Evolutionary conservation across 1,140 invertebrate genomes (phyloP).

Genomic region (Aphis gossypii): DNA sequence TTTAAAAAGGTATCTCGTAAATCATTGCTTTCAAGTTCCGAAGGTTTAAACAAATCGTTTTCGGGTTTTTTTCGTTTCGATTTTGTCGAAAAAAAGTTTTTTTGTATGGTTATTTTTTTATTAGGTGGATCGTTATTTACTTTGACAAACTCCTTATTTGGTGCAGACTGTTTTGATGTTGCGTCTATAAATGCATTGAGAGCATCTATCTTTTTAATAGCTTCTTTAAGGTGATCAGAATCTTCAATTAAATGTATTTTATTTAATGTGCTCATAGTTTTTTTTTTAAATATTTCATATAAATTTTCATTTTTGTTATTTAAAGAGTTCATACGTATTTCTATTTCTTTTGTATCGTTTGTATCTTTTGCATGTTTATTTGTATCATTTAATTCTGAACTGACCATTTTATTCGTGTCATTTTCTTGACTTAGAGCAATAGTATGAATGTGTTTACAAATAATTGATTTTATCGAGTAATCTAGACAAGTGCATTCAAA

Average conservation of each 20-base stretch:
- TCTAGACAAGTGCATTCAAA: too few species aligned
- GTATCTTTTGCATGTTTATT: background rate
- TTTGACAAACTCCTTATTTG: background rate
- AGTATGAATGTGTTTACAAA: too few species aligned
- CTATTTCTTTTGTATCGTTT: background rate
- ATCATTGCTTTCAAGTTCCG: too few species aligned
- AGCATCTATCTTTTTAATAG: constrained; percentile 31
- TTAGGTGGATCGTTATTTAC: background rate
- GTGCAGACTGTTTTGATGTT: background rate
- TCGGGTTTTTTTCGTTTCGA: too few species aligned
- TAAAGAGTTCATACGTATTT: background rate
- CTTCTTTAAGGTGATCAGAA: background rate
- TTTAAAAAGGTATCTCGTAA: too few species aligned
- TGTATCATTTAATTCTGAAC: background rate
- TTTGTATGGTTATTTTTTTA: too few species aligned
- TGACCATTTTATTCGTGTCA: background rate
- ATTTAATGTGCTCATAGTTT: background rate
- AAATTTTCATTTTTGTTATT: background rate
- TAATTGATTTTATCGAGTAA: too few species aligned
- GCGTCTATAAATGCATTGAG: background rate
- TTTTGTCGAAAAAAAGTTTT: too few species aligned
- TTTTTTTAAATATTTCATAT: background rate
- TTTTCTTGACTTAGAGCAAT: background rate
- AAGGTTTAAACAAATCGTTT: too few species aligned
- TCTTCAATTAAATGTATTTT: background rate